Conservation (phyloP, 2,888 invertebrate genomes). For the Liodrosophila aerea region DNA sequence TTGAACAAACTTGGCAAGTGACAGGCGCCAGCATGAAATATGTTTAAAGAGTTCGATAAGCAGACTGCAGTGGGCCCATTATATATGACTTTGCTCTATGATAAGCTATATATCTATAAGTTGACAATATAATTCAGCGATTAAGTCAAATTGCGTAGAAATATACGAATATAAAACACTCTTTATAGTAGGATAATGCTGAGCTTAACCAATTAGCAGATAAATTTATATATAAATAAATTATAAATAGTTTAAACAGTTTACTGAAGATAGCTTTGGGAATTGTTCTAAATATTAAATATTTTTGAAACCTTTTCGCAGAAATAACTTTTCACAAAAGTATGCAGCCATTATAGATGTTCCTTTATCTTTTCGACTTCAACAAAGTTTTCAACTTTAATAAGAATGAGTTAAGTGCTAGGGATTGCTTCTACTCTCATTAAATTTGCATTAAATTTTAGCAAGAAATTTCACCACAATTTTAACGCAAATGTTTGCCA, state of each 20-base stretch:
- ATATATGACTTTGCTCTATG: too few species aligned
- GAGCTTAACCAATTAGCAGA: too few species aligned
- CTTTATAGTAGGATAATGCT: too few species aligned
- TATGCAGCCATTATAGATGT: background rate
- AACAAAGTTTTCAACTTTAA: conserved; percentile 44
- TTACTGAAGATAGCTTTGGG: too few species aligned
- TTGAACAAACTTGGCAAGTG: conserved; percentile 29
- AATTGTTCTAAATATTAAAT: too few species aligned
- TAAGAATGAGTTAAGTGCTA: conserved; percentile 36
- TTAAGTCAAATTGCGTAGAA: background rate
- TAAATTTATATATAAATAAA: too few species aligned
- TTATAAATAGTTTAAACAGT: too few species aligned
- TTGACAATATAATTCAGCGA: too few species aligned
- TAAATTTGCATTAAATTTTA: conserved; percentile 20
- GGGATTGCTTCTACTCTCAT: too few species aligned
- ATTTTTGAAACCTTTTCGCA: too few species aligned
- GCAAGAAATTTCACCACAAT: conserved; percentile 35
- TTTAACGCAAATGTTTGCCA: conserved; percentile 35
- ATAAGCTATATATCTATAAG: background rate
- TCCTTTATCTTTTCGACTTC: conserved; percentile 12
- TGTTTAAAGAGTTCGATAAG: conserved; percentile 13
- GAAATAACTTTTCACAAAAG: conserved; percentile 4
- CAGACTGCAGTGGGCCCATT: background rate
- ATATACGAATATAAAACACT: conserved; percentile 3
- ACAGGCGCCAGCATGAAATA: conserved; percentile 29